These are phyloP conservation scores for Geococcyx californianus DNA, from an alignment of 2,113 vertebrate genomes.

Conservation along the genomic window DNA sequence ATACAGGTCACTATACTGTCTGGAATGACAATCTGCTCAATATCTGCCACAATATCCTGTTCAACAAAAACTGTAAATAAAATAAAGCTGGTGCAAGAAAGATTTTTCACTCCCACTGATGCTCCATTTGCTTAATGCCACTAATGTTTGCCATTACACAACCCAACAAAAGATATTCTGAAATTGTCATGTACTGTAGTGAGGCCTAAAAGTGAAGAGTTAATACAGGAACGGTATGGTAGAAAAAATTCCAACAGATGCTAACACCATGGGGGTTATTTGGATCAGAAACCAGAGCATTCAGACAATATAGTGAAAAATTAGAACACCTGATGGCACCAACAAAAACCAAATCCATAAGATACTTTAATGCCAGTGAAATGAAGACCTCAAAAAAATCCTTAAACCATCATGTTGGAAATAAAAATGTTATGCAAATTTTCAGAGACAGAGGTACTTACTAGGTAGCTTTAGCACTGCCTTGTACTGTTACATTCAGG, in stretches of 20 bases:
- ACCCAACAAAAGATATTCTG: neutral
- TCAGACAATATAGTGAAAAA: neutral
- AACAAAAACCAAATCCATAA: neutral
- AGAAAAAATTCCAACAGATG: neutral
- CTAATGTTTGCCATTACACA: neutral
- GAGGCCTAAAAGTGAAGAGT: neutral
- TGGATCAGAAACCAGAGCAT: neutral
- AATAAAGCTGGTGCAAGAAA: neutral
- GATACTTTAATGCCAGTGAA: neutral
- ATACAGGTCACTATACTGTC: neutral
- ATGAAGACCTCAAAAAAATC: neutral
- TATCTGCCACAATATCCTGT: neutral
- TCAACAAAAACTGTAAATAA: neutral
- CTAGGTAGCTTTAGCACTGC: slow-evolving; percentile 98
- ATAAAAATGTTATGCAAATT: neutral
- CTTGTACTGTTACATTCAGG: slow-evolving; percentile 91
- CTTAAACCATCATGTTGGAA: neutral
- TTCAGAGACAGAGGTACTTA: slow-evolving; percentile 76
- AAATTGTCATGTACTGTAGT: neutral
- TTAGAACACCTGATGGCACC: neutral
- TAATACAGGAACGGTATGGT: neutral
- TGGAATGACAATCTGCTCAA: neutral
- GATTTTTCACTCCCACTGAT: neutral
- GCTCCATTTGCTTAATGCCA: neutral
- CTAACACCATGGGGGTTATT: neutral